Evolutionary conservation across 1,140 invertebrate species (phyloP).

Genomic region (Belonocnema kinseyi): DNA sequence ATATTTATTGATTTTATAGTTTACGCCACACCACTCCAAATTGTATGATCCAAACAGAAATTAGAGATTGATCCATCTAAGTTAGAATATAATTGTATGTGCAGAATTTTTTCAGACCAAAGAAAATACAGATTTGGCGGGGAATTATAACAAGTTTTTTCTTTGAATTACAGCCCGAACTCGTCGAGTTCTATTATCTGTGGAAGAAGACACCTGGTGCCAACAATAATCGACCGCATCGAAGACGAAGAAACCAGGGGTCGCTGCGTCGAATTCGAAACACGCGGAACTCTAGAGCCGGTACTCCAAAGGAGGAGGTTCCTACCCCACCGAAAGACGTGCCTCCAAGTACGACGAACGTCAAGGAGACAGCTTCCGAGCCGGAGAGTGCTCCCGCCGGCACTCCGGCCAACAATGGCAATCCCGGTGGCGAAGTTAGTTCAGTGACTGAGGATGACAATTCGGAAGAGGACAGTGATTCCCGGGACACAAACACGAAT

Average conservation of each 20-base stretch:
- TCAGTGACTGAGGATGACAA: conserved; percentile 96
- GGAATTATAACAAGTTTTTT: background rate
- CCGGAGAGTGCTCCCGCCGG: conserved; percentile 63
- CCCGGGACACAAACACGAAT: conserved; percentile 81
- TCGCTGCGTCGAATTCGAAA: conserved; percentile 92
- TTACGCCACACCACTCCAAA: background rate
- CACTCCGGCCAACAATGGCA: conserved; percentile 62
- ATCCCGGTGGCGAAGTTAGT: conserved; percentile 83
- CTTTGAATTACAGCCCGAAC: conserved; percentile 83
- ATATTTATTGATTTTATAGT: conserved; percentile 49
- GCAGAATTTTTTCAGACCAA: no score
- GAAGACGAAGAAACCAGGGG: conserved; percentile 87
- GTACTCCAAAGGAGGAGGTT: conserved; percentile 80
- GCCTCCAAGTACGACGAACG: conserved; percentile 66
- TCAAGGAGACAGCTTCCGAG: conserved; percentile 65
- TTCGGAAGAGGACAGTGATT: conserved; percentile 95
- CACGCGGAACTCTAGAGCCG: conserved; percentile 82
- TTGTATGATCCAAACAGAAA: background rate
- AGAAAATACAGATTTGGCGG: background rate
- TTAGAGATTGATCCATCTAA: no score
- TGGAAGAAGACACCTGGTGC: conserved; percentile 99
- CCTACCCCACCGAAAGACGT: conserved; percentile 74
- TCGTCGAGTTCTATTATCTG: conserved; percentile 99
- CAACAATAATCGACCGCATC: conserved; percentile 93
- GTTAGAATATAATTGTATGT: no score